Evolutionary conservation across 1,140 invertebrate species (phyloP).

Genomic region (Pemphigus obesinymphae): DNA sequence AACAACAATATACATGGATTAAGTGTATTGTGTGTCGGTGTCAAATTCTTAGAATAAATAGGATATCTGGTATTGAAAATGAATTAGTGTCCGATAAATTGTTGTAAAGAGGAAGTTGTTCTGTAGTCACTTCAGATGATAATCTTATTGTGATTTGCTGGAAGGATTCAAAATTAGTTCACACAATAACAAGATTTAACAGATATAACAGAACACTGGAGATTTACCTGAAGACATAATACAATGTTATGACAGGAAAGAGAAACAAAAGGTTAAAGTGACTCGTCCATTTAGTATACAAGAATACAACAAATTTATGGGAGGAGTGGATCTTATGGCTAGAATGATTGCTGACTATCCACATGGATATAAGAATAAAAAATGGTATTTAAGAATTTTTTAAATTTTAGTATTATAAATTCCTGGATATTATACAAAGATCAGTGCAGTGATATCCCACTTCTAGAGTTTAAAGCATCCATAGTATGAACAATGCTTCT

Average conservation of each 20-base stretch:
- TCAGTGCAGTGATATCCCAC: not conserved
- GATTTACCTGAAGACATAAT: not conserved
- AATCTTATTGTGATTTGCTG: not conserved
- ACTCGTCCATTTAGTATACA: slow-evolving; percentile 45
- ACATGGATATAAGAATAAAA: slow-evolving; percentile 45
- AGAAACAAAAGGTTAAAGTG: slow-evolving; percentile 26
- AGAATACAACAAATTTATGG: slow-evolving; percentile 49
- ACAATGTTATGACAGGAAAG: not conserved
- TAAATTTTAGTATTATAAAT: slow-evolving; percentile 46
- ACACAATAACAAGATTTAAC: not conserved
- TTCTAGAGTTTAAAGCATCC: not conserved
- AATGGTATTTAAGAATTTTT: slow-evolving; percentile 47
- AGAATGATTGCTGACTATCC: slow-evolving; percentile 46
- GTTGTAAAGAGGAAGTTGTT: not conserved
- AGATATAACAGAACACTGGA: too few species aligned
- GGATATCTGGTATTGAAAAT: not conserved
- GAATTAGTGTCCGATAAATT: not conserved
- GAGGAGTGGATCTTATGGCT: slow-evolving; percentile 48
- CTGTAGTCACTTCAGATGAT: not conserved
- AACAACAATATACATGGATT: too few species aligned
- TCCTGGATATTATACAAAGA: slow-evolving; percentile 45
- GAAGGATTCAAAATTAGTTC: not conserved
- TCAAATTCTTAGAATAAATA: not conserved
- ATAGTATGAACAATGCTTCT: not conserved
- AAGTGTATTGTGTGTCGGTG: too few species aligned